Conservation (phyloP, 2,797 vertebrate genomes). For the Halcyon smyrnensis region DNA sequence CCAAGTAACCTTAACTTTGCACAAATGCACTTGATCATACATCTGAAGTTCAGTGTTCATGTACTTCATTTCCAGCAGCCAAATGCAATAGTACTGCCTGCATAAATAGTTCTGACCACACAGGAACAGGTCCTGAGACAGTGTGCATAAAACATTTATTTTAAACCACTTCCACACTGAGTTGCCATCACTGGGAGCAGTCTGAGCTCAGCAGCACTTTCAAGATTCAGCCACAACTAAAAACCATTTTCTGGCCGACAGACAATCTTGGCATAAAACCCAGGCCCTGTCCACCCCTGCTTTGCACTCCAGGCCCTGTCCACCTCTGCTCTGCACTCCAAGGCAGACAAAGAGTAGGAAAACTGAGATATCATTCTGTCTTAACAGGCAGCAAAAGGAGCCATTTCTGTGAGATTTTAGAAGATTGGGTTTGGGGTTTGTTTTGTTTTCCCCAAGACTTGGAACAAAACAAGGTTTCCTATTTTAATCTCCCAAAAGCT, state of each 20-base stretch:
- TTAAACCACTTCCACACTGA: not conserved
- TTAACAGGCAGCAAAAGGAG: not conserved
- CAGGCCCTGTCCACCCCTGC: not conserved
- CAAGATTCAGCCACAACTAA: not conserved
- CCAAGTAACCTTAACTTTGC: not conserved
- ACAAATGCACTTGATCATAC: accelerated
- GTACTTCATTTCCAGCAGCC: not conserved
- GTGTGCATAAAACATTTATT: not conserved
- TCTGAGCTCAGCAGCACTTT: not conserved
- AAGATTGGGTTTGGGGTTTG: not conserved
- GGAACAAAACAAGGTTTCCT: not conserved
- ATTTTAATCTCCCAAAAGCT: not conserved
- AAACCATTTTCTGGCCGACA: not conserved
- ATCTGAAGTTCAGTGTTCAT: not conserved
- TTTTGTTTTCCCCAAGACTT: not conserved
- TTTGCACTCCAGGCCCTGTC: not conserved
- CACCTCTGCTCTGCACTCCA: not conserved
- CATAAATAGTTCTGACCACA: not conserved
- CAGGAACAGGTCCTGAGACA: not conserved
- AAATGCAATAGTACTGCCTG: not conserved
- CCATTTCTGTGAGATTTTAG: not conserved
- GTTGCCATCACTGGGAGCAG: not conserved
- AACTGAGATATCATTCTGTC: not conserved
- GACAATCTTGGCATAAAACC: not conserved
- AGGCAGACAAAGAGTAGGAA: not conserved